phyloP scores from a whole-genome alignment of 1,140 invertebrate species.

The Brachionus rubens region DNA sequence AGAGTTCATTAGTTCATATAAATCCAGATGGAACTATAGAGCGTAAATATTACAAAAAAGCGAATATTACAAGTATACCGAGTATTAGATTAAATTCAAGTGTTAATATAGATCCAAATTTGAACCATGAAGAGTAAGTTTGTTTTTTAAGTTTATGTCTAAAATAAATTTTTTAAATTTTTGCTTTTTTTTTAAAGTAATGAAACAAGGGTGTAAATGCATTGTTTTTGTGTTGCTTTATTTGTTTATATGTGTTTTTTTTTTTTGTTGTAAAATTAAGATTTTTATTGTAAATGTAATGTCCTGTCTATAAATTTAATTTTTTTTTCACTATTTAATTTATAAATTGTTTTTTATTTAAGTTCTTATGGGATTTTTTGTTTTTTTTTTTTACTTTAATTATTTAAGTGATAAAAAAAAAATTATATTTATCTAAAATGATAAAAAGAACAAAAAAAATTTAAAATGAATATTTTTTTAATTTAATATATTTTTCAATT shows the following conservation, averaged over 20 bases:
- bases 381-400: too few relatives aligned
- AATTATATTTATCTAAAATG: too few relatives aligned
- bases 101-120: constrained; percentile 15
- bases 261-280: constrained; percentile 37
- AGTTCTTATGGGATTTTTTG: too few relatives aligned
- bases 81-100: not conserved
- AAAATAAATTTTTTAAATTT: not conserved
- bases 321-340: too few relatives aligned
- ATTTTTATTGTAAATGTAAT: too few relatives aligned
- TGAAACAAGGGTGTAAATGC: constrained; percentile 40
- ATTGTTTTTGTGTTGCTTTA: constrained; percentile 40
- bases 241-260: not conserved
- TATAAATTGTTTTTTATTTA: too few relatives aligned
- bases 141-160: not conserved
- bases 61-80: not conserved
- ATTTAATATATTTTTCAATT: too few relatives aligned
- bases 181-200: constrained; percentile 46
- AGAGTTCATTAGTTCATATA: constrained; percentile 6
- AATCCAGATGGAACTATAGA: constrained; percentile 7
- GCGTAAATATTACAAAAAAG: constrained; percentile 20
- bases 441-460: too few relatives aligned
- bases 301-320: too few relatives aligned
- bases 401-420: too few relatives aligned
- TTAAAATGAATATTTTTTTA: too few relatives aligned
- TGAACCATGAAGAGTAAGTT: constrained; percentile 40